Conservation (phyloP, 2,888 invertebrate species). For the Caenorhabditis doughertyi region DNA sequence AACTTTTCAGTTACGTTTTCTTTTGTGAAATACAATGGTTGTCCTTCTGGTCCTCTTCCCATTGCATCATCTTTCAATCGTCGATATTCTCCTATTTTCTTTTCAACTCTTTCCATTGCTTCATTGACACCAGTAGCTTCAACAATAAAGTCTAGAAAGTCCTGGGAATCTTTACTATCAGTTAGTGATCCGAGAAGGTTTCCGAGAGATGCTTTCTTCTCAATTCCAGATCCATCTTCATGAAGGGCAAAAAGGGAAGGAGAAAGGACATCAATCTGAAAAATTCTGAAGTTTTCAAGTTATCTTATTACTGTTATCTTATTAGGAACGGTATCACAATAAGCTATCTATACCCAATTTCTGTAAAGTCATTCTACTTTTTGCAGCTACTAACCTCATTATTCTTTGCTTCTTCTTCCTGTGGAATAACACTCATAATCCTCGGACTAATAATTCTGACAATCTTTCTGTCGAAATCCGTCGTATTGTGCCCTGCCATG, state of each 20-base stretch:
- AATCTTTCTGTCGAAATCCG: constrained; percentile 72
- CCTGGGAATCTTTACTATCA: constrained; percentile 49
- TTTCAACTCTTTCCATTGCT: constrained; percentile 61
- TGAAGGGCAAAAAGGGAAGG: constrained; percentile 63
- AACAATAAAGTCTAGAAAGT: constrained; percentile 56
- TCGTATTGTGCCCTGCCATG: constrained; percentile 69
- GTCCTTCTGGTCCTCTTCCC: constrained; percentile 63
- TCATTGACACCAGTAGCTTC: constrained; percentile 61
- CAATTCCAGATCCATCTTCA: constrained; percentile 53
- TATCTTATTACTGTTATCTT: too few relatives aligned
- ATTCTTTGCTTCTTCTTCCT: constrained; percentile 45
- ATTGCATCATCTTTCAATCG: constrained; percentile 47
- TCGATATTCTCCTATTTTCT: constrained; percentile 57
- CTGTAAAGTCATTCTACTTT: too few relatives aligned
- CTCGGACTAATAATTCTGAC: constrained; percentile 63
- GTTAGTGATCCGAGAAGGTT: constrained; percentile 54
- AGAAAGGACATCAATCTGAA: constrained; percentile 60
- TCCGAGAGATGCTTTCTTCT: constrained; percentile 57
- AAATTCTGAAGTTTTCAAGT: not conserved
- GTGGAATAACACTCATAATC: constrained; percentile 54
- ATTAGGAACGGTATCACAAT: too few relatives aligned
- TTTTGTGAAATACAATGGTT: constrained; percentile 76
- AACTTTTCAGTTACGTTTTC: constrained; percentile 74
- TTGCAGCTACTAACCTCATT: constrained; percentile 49
- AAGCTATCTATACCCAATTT: too few relatives aligned